Evolutionary conservation across 2,113 vertebrate species (phyloP), one percentile per base, ranked within the genome.

Genomic region (Cebus imitator): DNA sequence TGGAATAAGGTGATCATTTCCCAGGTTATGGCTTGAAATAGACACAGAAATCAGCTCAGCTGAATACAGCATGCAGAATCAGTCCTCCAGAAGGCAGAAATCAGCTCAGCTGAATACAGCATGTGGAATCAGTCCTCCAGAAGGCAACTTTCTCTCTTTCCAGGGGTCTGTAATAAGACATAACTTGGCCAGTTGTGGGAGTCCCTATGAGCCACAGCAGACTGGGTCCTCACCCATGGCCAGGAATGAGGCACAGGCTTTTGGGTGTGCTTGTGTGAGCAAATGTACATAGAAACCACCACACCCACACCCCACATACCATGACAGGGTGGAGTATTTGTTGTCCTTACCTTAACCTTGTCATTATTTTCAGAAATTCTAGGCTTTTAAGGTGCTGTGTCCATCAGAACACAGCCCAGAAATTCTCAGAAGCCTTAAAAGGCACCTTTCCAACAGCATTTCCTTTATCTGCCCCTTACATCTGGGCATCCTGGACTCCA

Each of bases 251-350:
- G 80, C n/a, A 45, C 72, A 55, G 68, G 43, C 66, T 43, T 94
- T 43, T 32, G 92, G 91, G 91, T 35, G 91, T 82, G 45, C 52
- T 55, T 86, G n/a, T 87, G 23, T 35, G 61, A 50, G 73, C 6
- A n/a, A 43, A 32, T 13, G 6, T n/a, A 88, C 76, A 94, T 12
- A 97, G 97, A 97, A 97, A 97, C 97, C 9, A 52, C 35, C 95
- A 92, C 95, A 79, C 90, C 96, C 92, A 94, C 81, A 78, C 43
- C 37, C 79, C 80, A 88, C 97, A 96, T 95, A 57, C 97, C 95
- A 14, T 20, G 43, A 5, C 58, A 45, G 81, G 97, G 95, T 10
- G 81, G 66, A 50, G 76, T 66, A 11, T 58, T 18, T 52, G 32
- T 27, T 35, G 55, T 81, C 80, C 66, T 73, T 37, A 52, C 43